phyloP scores from a whole-genome alignment of 2,888 invertebrate species.

The Metellina segmentata region DNA sequence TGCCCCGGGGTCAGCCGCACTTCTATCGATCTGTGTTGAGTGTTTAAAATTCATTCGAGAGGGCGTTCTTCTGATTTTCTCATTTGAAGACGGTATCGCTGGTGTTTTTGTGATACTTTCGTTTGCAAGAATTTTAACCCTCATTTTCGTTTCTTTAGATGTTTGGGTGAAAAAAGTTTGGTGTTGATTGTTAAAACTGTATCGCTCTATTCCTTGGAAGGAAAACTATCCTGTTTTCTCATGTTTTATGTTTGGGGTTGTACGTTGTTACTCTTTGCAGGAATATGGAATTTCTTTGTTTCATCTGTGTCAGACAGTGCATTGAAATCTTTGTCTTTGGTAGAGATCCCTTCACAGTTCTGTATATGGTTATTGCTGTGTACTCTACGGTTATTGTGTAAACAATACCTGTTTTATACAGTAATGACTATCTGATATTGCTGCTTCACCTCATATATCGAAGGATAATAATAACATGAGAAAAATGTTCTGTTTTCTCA shows the following conservation, averaged over 20 bases:
- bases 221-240: neutral
- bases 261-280: neutral
- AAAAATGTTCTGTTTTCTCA: neutral
- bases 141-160: too few species aligned
- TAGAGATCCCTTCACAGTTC: too few species aligned
- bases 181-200: neutral
- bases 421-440: too few species aligned
- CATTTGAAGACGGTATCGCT: too few species aligned
- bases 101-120: too few species aligned
- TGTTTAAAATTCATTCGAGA: neutral
- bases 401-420: neutral
- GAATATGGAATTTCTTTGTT: neutral
- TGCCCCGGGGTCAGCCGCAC: neutral
- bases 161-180: neutral
- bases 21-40: neutral
- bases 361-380: too few species aligned
- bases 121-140: too few species aligned
- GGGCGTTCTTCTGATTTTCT: neutral
- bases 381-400: neutral
- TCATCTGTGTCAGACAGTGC: neutral
- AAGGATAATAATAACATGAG: too few species aligned
- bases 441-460: too few species aligned
- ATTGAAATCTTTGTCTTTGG: too few species aligned
- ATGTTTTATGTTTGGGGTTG: neutral
- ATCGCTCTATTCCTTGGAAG: neutral